Conservation (phyloP, 2,113 vertebrate species). For the Dasyornis broadbenti region DNA sequence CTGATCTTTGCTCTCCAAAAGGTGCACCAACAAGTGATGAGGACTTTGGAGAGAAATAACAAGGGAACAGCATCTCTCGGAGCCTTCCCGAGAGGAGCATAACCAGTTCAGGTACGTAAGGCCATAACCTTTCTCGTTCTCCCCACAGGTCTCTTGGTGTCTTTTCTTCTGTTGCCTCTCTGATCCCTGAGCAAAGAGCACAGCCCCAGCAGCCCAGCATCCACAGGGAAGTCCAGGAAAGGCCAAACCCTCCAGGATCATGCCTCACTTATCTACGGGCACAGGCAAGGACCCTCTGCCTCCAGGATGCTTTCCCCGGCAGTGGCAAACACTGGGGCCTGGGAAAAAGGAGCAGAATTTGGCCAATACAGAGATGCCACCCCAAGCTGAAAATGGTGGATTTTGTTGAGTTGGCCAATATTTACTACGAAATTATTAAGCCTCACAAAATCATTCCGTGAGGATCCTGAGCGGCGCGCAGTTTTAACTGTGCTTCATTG, state of each 20-base stretch:
- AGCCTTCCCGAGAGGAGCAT: not conserved
- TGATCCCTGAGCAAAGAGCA: not conserved
- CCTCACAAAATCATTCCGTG: not conserved
- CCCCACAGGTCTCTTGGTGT: not conserved
- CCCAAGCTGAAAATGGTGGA: not conserved
- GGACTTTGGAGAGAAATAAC: constrained; percentile 8
- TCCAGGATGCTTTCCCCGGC: not conserved
- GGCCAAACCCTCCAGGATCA: not conserved
- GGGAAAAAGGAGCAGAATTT: not conserved
- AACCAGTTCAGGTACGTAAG: not conserved
- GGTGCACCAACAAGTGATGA: not conserved
- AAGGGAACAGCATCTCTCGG: not conserved
- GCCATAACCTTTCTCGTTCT: not conserved
- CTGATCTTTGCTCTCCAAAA: constrained; percentile 25
- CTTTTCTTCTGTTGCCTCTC: not conserved
- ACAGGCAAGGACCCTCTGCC: not conserved
- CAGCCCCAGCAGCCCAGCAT: not conserved
- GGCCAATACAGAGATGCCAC: not conserved
- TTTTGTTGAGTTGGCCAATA: not conserved
- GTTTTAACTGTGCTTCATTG: not conserved
- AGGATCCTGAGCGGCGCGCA: not conserved
- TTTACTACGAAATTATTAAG: not conserved
- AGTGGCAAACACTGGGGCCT: not conserved
- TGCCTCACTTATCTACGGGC: not conserved
- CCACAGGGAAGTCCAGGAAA: not conserved